These are phyloP conservation scores for Hoplodrina ambigua DNA, from an alignment of 2,888 invertebrate genomes.

Conservation along the genomic window DNA sequence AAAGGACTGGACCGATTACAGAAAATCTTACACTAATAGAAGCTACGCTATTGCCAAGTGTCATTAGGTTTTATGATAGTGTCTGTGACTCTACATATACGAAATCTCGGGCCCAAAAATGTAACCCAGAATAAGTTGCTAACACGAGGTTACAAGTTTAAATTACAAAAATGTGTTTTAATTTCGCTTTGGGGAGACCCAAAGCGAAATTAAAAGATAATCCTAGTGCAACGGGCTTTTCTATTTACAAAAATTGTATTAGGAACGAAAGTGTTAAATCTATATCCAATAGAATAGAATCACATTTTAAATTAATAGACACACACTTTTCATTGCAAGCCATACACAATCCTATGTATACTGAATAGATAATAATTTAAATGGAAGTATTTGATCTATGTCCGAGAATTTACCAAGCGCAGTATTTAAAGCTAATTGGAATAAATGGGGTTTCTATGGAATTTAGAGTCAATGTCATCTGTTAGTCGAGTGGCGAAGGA, in stretches of 20 bases:
- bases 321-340: conserved; percentile 6
- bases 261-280: conserved; percentile 9
- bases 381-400: conserved; percentile 60
- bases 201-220: background rate
- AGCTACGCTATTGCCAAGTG: no score
- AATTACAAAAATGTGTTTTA: no score
- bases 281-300: background rate
- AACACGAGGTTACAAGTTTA: no score
- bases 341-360: conserved; percentile 25
- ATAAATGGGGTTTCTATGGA: conserved; percentile 55
- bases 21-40: no score
- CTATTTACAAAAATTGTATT: background rate
- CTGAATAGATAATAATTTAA: conserved; percentile 49
- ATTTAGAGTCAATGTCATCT: conserved; percentile 61
- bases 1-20: no score
- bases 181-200: no score
- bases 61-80: no score
- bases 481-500: conserved; percentile 49
- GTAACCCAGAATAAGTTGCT: no score
- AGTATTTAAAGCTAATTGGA: conserved; percentile 59
- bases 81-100: no score
- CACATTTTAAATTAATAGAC: background rate
- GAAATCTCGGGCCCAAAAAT: no score
- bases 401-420: conserved; percentile 41
- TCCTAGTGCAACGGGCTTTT: no score